Base-by-base conservation (phyloP, 1,140 invertebrate species). In the Ylistrum balloti region DNA sequence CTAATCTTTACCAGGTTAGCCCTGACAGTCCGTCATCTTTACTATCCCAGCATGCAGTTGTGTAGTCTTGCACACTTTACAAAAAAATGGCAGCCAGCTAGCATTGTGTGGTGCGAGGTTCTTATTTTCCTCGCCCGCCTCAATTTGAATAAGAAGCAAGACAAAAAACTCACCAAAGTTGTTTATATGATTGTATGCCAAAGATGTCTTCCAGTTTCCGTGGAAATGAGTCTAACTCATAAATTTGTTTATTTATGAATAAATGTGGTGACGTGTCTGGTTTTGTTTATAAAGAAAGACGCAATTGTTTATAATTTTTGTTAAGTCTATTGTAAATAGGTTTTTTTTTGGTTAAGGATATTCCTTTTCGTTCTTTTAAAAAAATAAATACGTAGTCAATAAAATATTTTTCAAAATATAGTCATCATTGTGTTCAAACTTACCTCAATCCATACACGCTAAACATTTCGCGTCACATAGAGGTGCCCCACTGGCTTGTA, bases 171-270 rank as follows among this genome's bases (percentile, higher is more conserved):
- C 56, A 74, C 56, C 56, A 74, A 74, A 74, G 56, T 74, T 74
- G 56, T 74, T 74, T 74, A 74, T 74, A 74, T 74, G 22, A 74
- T 74, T 74, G 17, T 74, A 74, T 74, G 56, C 56, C 56, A 74
- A 74, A 74, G 56, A 74, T 74, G 56, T 74, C 56, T 74, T 74
- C 56, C 56, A 74, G 56, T 74, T 74, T 74, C 56, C 56, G 56
- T 74, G 56, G 56, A 74, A 74, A 74, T 74, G 56, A 74, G 56
- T 74, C 22, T 74, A 74, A 74, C 56, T 74, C 56, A 74, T 74
- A 74, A 74, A 74, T 74, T 74, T 74, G 56, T 74, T 74, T 74
- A 74, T 74, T 74, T 74, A 74, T 74, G 56, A 74, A 74, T 74
- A 74, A 74, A 74, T 74, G 56, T 74, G 56, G 56, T 74, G 56